Evolutionary conservation across 2,888 invertebrate genomes (phyloP).

Genomic region (Sarcophaga carnaria): DNA sequence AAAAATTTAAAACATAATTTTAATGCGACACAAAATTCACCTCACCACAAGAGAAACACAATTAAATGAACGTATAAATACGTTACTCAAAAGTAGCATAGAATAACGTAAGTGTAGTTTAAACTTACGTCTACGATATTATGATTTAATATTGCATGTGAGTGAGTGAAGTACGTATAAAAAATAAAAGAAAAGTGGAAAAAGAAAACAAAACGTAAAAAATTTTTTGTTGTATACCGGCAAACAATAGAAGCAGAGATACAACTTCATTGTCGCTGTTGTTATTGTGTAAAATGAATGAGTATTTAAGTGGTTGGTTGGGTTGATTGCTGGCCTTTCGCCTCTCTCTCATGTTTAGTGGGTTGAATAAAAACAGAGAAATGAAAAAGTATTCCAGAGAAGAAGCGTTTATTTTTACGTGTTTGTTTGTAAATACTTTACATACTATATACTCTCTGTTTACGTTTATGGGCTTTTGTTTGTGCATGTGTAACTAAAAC

Average conservation of each 20-base stretch:
- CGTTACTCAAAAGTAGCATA: neutral
- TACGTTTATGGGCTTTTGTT: constrained; percentile 15
- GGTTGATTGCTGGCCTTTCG: constrained; percentile 18
- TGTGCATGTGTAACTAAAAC: neutral
- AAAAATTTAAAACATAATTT: constrained; percentile 36
- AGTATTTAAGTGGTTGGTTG: neutral
- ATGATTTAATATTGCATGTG: too few species aligned
- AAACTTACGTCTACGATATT: constrained; percentile 13
- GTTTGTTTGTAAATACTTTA: constrained; percentile 19
- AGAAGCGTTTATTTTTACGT: constrained; percentile 3
- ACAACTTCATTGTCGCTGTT: neutral
- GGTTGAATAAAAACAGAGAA: constrained; percentile 10
- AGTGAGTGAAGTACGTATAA: neutral
- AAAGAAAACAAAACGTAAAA: constrained; percentile 6
- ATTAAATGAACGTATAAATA: neutral
- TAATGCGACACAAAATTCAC: constrained; percentile 33
- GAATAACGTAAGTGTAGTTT: neutral
- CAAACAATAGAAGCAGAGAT: constrained; percentile 23
- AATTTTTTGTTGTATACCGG: constrained; percentile 32
- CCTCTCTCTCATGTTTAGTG: neutral
- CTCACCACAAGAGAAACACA: neutral
- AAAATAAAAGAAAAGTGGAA: neutral
- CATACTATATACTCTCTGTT: constrained; percentile 36
- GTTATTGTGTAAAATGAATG: neutral
- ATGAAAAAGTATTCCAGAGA: neutral